phyloP scores from a whole-genome alignment of 2,797 vertebrate genomes.

The Sardinella longiceps region DNA sequence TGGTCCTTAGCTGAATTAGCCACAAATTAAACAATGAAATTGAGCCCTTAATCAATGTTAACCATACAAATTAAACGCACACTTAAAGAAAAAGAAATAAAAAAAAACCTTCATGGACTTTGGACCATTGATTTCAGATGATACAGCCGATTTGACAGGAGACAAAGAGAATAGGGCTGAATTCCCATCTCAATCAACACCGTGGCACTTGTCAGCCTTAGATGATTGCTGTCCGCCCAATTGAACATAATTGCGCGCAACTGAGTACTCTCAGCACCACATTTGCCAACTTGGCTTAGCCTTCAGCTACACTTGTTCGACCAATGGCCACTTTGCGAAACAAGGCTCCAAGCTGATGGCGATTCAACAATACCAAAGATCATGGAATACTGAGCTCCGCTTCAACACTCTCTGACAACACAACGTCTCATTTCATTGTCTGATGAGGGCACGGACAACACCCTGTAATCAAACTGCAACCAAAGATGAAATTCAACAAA shows the following conservation, averaged over 20 bases:
- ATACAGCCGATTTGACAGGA: neutral
- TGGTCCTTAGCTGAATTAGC: neutral
- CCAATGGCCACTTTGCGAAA: neutral
- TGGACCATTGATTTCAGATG: neutral
- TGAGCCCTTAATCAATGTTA: neutral
- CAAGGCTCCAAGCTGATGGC: neutral
- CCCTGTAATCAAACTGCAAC: neutral
- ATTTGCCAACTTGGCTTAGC: neutral
- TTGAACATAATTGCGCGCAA: neutral
- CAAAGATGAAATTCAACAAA: neutral
- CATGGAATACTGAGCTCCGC: too few relatives aligned
- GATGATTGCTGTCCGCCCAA: neutral
- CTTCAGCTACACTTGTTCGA: neutral
- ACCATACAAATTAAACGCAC: neutral
- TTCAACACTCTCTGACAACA: too few relatives aligned
- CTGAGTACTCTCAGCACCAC: neutral
- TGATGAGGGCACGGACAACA: neutral
- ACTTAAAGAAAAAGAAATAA: neutral
- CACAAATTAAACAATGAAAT: neutral
- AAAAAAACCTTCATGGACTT: neutral
- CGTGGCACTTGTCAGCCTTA: neutral
- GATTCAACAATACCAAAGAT: too few relatives aligned
- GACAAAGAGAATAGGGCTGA: neutral
- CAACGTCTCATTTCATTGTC: neutral
- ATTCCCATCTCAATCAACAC: neutral